These are phyloP conservation scores for Gymnorhina tibicen DNA, from an alignment of 2,113 vertebrate genomes.

Conservation along the genomic window DNA sequence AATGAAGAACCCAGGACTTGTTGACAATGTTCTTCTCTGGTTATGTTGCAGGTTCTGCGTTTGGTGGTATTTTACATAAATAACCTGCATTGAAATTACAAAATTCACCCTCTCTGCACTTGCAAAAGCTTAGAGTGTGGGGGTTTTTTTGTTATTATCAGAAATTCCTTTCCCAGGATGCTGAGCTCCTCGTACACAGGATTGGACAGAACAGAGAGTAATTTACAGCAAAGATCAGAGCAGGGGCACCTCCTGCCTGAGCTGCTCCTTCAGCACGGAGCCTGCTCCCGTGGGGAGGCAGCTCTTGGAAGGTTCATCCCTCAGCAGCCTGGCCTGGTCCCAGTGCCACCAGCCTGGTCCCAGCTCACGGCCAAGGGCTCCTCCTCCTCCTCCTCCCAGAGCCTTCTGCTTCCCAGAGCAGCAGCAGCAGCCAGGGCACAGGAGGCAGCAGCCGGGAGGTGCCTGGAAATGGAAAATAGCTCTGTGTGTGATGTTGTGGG, in stretches of 20 bases:
- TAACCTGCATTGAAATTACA: neutral
- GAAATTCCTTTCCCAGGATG: neutral
- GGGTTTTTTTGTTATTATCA: neutral
- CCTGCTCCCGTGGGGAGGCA: fast-evolving
- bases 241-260: neutral
- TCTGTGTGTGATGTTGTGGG: neutral
- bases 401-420: neutral
- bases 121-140: neutral
- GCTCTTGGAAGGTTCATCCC: neutral
- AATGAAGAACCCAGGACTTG: neutral
- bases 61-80: neutral
- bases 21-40: neutral
- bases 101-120: neutral
- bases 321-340: neutral
- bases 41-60: neutral
- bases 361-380: fast-evolving
- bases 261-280: neutral
- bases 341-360: neutral
- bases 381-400: neutral
- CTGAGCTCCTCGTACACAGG: neutral
- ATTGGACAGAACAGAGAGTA: neutral
- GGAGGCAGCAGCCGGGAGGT: neutral
- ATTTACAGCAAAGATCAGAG: neutral
- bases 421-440: neutral
- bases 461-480: neutral